Conservation (phyloP, 2,888 invertebrate genomes). For the Brachyptera risi region DNA sequence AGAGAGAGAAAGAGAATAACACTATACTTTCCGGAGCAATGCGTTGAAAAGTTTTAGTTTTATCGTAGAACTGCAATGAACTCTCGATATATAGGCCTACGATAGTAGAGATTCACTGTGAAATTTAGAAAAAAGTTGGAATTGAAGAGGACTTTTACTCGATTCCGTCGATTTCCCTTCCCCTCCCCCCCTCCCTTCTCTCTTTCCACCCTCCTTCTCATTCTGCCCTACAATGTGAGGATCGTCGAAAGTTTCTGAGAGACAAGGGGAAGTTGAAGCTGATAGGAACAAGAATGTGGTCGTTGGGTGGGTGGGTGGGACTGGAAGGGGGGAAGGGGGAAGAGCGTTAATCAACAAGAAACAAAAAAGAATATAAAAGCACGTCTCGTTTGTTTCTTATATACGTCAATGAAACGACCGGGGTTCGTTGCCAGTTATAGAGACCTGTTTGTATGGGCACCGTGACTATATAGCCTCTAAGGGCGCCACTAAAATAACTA, state of each 20-base stretch:
- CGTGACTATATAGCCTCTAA: too few species aligned
- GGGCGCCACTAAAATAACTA: too few species aligned
- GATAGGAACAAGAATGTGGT: slow-evolving; percentile 19
- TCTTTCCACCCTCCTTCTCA: neutral
- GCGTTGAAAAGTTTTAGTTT: slow-evolving; percentile 6
- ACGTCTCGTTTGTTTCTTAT: neutral
- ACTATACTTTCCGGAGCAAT: too few species aligned
- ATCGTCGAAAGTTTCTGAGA: slow-evolving; percentile 13
- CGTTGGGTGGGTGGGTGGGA: neutral
- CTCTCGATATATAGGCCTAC: too few species aligned
- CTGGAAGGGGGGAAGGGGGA: neutral
- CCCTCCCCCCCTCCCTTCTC: neutral
- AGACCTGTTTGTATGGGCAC: too few species aligned
- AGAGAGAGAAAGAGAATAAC: too few species aligned
- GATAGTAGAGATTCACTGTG: slow-evolving; percentile 14
- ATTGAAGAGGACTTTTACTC: slow-evolving; percentile 16
- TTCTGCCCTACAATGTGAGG: neutral
- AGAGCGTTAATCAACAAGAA: slow-evolving; percentile 6
- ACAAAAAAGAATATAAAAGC: slow-evolving; percentile 3
- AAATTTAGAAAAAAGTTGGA: slow-evolving; percentile 16
- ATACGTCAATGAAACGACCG: neutral
- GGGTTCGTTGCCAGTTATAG: neutral
- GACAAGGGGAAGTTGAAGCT: slow-evolving; percentile 15
- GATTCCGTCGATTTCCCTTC: neutral
- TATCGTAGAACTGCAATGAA: slow-evolving; percentile 17